phyloP scores from a whole-genome alignment of 2,888 invertebrate species.

The Diachrysia chrysitis region DNA sequence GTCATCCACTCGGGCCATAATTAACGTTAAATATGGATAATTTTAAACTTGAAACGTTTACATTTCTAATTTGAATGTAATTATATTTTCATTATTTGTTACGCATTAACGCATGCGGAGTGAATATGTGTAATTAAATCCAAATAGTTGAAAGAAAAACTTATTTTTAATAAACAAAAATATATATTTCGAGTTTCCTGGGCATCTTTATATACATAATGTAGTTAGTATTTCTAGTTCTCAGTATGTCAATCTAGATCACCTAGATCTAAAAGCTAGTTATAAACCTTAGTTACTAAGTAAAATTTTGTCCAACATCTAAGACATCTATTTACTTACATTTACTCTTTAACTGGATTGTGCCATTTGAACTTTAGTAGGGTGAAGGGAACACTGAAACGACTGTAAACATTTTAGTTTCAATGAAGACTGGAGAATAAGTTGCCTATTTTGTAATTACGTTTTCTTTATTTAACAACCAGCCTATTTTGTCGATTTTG shows the following conservation, averaged over 20 bases:
- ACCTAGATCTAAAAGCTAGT: neutral
- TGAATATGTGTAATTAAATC: no score
- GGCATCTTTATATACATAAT: neutral
- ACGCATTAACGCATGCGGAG: no score
- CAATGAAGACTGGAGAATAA: slow-evolving; percentile 16
- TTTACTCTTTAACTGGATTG: slow-evolving; percentile 13
- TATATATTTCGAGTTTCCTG: neutral
- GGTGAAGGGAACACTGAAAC: slow-evolving; percentile 9
- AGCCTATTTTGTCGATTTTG: neutral
- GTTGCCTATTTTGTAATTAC: slow-evolving; percentile 23
- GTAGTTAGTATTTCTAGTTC: neutral
- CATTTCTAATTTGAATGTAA: no score
- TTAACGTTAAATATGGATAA: slow-evolving; percentile 6
- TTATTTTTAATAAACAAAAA: no score
- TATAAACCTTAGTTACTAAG: slow-evolving; percentile 4
- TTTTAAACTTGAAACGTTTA: neutral
- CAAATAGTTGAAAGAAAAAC: no score
- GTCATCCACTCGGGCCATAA: neutral
- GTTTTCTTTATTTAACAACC: slow-evolving; percentile 10
- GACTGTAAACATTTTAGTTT: slow-evolving; percentile 26
- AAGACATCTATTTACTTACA: slow-evolving; percentile 20
- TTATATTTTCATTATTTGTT: no score
- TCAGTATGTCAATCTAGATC: neutral
- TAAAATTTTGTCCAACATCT: slow-evolving; percentile 8
- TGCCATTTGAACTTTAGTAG: slow-evolving; percentile 37